A percentile compares a stretch with the other conserved stretches of the same genome.
Evolutionary conservation across 2,888 invertebrate species (phyloP).

Genomic region (Carabus problematicus): DNA sequence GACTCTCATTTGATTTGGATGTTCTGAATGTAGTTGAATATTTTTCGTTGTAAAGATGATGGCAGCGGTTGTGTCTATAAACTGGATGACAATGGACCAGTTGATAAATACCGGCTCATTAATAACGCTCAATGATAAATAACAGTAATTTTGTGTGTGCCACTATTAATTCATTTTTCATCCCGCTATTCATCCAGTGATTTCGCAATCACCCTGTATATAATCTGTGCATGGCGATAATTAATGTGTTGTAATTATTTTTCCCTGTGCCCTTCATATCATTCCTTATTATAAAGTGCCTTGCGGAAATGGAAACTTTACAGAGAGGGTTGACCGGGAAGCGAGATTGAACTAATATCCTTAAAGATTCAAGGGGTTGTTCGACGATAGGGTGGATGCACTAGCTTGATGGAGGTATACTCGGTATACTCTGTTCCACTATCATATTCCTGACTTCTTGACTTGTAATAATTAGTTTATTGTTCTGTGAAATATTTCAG

Average conservation of each 20-base stretch:
- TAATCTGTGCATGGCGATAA: slow-evolving; percentile 25
- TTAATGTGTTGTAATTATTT: slow-evolving; percentile 33
- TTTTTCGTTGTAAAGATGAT: no score
- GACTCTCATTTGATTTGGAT: no score
- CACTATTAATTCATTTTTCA: slow-evolving; percentile 36
- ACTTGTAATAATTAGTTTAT: no score
- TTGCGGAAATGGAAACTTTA: slow-evolving; percentile 34
- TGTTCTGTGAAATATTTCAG: no score
- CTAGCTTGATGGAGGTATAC: no score
- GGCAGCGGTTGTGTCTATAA: neutral
- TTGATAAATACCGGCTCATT: slow-evolving; percentile 30
- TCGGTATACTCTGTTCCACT: neutral
- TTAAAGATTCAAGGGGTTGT: no score
- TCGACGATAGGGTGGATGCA: no score
- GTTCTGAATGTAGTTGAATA: no score
- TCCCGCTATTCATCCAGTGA: slow-evolving; percentile 8
- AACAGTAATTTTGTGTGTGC: slow-evolving; percentile 26
- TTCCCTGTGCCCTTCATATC: slow-evolving; percentile 23
- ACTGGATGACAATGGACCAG: no score
- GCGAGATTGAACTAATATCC: no score
- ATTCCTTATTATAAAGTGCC: slow-evolving; percentile 21
- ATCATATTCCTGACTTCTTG: no score
- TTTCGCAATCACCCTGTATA: slow-evolving; percentile 23
- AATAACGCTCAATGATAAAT: slow-evolving; percentile 29
- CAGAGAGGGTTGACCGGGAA: neutral